Base-by-base conservation (phyloP, 2,113 vertebrate species). In the Prietella phreatophila region DNA sequence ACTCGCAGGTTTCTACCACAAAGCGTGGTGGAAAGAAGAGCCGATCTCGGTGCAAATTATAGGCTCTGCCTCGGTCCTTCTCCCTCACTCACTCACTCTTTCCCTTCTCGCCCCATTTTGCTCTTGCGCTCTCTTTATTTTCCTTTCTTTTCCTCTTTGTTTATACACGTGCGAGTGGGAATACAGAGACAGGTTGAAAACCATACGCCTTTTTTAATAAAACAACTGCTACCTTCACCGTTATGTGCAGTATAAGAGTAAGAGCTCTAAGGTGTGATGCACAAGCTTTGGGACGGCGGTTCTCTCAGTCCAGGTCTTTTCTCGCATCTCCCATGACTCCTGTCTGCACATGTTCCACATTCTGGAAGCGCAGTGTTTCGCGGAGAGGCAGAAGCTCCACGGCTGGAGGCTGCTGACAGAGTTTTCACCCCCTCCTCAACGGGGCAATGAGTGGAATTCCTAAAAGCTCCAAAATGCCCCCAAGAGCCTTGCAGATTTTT, bases 281-380 rank as follows among this genome's bases (percentile, higher is more conserved):
- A 84, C 33, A 19, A 89, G 92, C 93, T 94, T 94, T 93, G 61
- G 73, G 86, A 88, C 90, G 63, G 5, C 63, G 87, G 89, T 93
- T 92, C 93, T 91, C 90, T 87, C 91, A 93, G 85, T 91, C 93
- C 91, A 82, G 91, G 88, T 92, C 53, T 80, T 90, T 92, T 92
- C 92, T 93, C 87, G n/a, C 36, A 91, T 93, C 93, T 90, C 87
- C 85, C 89, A 47, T 67, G 91, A 90, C 93, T 93, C 94, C 92
- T 91, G 94, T 92, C 93, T 90, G 89, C 94, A 95, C 94, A 94
- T 93, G 94, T 92, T 93, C 91, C 85, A 83, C 93, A 94, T 94
- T 95, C 93, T 93, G 89, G 87, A 90, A 92, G 93, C 94, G 92
- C 94, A 94, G 82, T 83, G 91, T 95, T 95, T 94, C 92, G 92